Evolutionary conservation across 2,888 invertebrate genomes (phyloP), one percentile per base, ranked within the genome.

Genomic region (Cephus pulcher): DNA sequence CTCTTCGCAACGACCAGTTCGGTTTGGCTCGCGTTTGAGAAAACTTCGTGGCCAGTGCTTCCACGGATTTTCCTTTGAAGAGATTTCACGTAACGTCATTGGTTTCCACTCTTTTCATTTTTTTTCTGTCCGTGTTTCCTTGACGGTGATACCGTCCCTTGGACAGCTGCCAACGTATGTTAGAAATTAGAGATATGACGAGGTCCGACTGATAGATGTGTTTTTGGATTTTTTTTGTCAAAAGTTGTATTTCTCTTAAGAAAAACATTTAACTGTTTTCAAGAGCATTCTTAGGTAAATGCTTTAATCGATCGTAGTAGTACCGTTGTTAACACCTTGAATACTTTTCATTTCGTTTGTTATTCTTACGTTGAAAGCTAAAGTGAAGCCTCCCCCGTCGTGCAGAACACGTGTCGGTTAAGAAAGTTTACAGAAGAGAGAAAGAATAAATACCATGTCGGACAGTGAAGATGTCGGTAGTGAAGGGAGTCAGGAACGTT

Each of bases 1-100:
- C 82, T 82, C 73, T 77, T 78, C 81, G 70, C 23, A 74, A 76
- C 80, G 82, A 82, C 23, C 86, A 86, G 87, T 87, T 83, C 80
- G 78, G 82, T 77, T 82, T 80, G 75, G 78, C 80, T 80, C 81
- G 80, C 79, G 80, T 76, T 75, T 80, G 33, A 76, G 81, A 77
- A 34, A 81, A 75, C 81, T 82, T 83, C 56, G 56, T 23, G 23
- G 56, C 23, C 56, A 56, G 56, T 56, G 56, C 56, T 23, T 56
- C 56, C 56, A 56, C 23, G 23, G 23, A 23, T 23, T 15, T 56
- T 2, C 23, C 56, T 56, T 56, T 56, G 56, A 56, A 23, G 56
- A 56, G 23, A 56, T 23, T 56, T 56, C 56, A 23, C 56, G 9
- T 23, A 23, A 56, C 23, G 56, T 56, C 23, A 9, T 56, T 56